These are phyloP conservation scores for Anastatus disparis DNA, from an alignment of 1,140 invertebrate species.

Conservation along the genomic window DNA sequence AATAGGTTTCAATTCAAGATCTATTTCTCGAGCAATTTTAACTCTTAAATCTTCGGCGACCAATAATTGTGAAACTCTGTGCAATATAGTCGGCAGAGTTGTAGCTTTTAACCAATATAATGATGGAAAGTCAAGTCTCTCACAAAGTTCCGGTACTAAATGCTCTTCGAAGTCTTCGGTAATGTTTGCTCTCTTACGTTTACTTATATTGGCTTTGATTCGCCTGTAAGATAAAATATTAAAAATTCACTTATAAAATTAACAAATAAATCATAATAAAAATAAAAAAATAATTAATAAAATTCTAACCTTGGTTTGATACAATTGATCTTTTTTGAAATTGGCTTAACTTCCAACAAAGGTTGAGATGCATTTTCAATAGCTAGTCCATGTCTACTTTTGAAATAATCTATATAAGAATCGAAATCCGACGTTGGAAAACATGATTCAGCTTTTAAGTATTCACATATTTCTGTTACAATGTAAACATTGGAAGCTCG, in stretches of 20 bases:
- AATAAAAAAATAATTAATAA: neutral
- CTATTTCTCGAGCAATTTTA: slow-evolving; percentile 66
- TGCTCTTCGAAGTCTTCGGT: slow-evolving; percentile 77
- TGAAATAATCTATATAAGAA: slow-evolving; percentile 86
- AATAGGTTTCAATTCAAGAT: slow-evolving; percentile 51
- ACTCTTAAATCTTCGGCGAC: slow-evolving; percentile 82
- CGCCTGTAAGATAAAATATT: slow-evolving; percentile 44
- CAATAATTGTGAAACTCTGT: slow-evolving; percentile 81
- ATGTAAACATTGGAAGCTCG: slow-evolving; percentile 71
- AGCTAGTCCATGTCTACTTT: slow-evolving; percentile 78
- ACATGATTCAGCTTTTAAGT: slow-evolving; percentile 79
- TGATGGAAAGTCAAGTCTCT: slow-evolving; percentile 85
- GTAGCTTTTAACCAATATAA: slow-evolving; percentile 91
- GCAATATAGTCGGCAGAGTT: slow-evolving; percentile 87
- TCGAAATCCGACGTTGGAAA: slow-evolving; percentile 84
- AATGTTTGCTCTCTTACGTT: slow-evolving; percentile 66
- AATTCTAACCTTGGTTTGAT: slow-evolving; percentile 73
- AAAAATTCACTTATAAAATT: neutral
- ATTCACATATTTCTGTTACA: slow-evolving; percentile 83
- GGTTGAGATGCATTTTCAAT: slow-evolving; percentile 82
- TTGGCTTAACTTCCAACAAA: slow-evolving; percentile 88
- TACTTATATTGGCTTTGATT: slow-evolving; percentile 46
- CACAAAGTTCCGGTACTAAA: slow-evolving; percentile 91
- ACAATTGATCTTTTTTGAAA: slow-evolving; percentile 82
- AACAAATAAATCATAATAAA: neutral